Percentiles rank a stretch among this genome's conserved stretches.
phyloP scores from a whole-genome alignment of 2,888 invertebrate species.

The Euzophera pinguis region DNA sequence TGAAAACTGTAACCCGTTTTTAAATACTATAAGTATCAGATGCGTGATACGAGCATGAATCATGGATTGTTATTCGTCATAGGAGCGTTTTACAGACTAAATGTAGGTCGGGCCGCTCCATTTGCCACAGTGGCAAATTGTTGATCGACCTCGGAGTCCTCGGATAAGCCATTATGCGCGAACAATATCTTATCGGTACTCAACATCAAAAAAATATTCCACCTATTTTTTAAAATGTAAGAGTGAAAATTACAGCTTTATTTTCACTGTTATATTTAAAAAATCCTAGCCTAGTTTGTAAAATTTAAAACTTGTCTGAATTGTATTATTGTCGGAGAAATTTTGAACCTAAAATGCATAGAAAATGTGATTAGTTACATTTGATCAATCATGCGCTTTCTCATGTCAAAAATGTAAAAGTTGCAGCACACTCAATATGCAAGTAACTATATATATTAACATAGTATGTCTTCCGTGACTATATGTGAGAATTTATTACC shows the following conservation, averaged over 20 bases:
- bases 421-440: background rate
- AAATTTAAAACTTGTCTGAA: too few species aligned
- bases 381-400: background rate
- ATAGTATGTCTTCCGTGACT: background rate
- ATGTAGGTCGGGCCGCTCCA: constrained; percentile 70
- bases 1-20: constrained; percentile 35
- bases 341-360: background rate
- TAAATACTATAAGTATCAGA: constrained; percentile 41
- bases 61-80: constrained; percentile 67
- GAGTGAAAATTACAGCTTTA: too few species aligned
- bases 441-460: background rate
- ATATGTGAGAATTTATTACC: background rate
- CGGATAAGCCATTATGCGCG: constrained; percentile 13
- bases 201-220: constrained; percentile 18
- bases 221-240: too few species aligned
- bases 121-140: constrained; percentile 73
- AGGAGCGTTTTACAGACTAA: constrained; percentile 69
- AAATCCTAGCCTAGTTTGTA: too few species aligned
- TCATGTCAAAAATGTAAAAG: constrained; percentile 2
- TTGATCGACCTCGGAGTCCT: constrained; percentile 63
- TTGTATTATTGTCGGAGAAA: too few species aligned
- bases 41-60: constrained; percentile 52
- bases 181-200: constrained; percentile 66
- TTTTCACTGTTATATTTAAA: too few species aligned
- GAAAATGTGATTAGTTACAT: background rate